Conservation (phyloP, 30 jellyfish, hydroid and myxozoan species). For the Aurelia aurita complex sp. Pacific region DNA sequence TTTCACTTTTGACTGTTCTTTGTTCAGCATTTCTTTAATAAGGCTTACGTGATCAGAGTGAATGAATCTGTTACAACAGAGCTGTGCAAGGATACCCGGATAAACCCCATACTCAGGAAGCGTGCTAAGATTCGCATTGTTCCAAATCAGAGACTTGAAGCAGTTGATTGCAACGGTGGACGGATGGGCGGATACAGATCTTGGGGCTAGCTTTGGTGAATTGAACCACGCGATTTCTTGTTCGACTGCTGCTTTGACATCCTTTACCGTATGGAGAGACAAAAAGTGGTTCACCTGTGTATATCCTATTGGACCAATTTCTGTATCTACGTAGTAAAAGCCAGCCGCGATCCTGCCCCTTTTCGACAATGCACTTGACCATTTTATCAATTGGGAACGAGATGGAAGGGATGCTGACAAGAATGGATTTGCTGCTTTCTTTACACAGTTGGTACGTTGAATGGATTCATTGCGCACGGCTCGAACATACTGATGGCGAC, state of each 20-base stretch:
- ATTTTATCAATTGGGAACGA: constrained; percentile 9
- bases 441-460: constrained; percentile 10
- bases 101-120: constrained; percentile 6
- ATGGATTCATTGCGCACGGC: constrained; percentile 24
- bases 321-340: constrained; percentile 2
- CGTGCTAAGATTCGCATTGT: not conserved
- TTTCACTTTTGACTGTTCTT: not conserved
- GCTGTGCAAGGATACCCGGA: constrained; percentile 19
- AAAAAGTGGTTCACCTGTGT: constrained; percentile 14
- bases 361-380: constrained; percentile 18
- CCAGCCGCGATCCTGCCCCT: constrained; percentile 21
- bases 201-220: constrained; percentile 9
- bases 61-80: constrained; percentile 16
- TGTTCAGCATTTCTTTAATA: constrained; percentile 10
- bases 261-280: constrained; percentile 18
- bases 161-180: constrained; percentile 17
- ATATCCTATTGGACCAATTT: constrained; percentile 14
- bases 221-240: constrained; percentile 27
- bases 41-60: constrained; percentile 5
- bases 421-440: constrained; percentile 7
- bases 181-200: constrained; percentile 3
- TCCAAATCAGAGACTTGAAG: constrained; percentile 4
- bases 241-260: constrained; percentile 17
- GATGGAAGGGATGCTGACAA: constrained; percentile 10
- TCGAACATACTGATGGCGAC: constrained; percentile 11